Percentiles rank a stretch among this genome's conserved stretches.
phyloP scores from a whole-genome alignment of 2,888 invertebrate species.

The Agrotis puta region DNA sequence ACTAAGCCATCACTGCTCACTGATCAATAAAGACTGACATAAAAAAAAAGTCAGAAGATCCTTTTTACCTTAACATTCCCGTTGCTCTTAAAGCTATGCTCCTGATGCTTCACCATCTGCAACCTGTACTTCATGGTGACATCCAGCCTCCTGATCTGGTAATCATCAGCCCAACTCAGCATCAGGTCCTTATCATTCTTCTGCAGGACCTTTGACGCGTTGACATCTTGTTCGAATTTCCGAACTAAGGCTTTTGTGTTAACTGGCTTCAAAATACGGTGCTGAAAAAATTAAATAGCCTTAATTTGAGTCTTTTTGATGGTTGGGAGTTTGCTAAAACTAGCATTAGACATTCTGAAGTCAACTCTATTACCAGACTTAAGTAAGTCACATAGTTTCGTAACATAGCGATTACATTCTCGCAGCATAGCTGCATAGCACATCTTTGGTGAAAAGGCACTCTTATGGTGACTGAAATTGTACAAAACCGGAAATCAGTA shows the following conservation, averaged over 20 bases:
- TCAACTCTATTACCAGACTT: neutral
- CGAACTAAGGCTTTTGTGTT: conserved; percentile 13
- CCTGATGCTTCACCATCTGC: conserved; percentile 77
- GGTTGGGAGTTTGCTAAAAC: neutral
- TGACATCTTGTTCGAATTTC: conserved; percentile 34
- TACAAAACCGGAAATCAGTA: no score
- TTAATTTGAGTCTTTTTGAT: no score
- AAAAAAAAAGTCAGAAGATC: no score
- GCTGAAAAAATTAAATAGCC: neutral
- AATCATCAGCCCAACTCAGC: conserved; percentile 69
- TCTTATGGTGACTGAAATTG: no score
- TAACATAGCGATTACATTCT: no score
- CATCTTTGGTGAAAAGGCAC: no score
- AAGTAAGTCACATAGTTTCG: no score
- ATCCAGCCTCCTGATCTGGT: conserved; percentile 76
- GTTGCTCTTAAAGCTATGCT: conserved; percentile 71
- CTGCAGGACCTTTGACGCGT: conserved; percentile 34
- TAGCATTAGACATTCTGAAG: no score
- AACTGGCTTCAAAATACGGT: conserved; percentile 6
- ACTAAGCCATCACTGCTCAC: no score
- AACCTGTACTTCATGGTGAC: conserved; percentile 75
- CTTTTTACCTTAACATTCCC: conserved; percentile 69
- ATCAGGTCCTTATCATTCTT: conserved; percentile 69
- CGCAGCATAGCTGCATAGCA: no score
- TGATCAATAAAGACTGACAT: no score